Evolutionary conservation across 1,140 invertebrate genomes (phyloP).

Genomic region (Episyrphus balteatus): DNA sequence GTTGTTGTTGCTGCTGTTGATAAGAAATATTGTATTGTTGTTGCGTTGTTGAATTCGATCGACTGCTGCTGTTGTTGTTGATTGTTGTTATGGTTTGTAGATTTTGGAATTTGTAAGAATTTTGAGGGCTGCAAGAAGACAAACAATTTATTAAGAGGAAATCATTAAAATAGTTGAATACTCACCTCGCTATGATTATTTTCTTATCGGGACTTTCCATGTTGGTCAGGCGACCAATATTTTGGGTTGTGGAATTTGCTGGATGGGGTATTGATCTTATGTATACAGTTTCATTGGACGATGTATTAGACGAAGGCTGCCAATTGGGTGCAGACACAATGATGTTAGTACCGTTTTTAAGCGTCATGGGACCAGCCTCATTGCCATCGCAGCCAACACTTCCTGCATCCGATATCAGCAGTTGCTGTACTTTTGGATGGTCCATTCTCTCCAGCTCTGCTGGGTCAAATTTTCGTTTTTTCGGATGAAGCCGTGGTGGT

Average conservation of each 20-base stretch:
- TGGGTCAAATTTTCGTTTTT: constrained; percentile 79
- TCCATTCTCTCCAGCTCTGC: constrained; percentile 64
- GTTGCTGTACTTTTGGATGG: constrained; percentile 14
- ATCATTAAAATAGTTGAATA: neutral
- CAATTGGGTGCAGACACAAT: neutral
- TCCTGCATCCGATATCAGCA: neutral
- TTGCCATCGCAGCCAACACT: neutral
- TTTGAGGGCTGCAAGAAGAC: constrained; percentile 2
- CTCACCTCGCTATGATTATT: constrained; percentile 10
- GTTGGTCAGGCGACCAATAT: too few species aligned
- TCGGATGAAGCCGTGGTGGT: constrained; percentile 62
- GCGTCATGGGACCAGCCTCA: neutral
- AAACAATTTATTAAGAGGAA: neutral
- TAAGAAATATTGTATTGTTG: neutral
- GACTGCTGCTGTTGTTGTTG: constrained; percentile 20
- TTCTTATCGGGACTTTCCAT: constrained; percentile 10
- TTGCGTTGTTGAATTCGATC: constrained; percentile 1
- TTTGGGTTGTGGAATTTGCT: too few species aligned
- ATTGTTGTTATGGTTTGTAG: constrained; percentile 17
- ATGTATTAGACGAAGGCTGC: neutral
- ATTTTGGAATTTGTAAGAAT: constrained; percentile 7
- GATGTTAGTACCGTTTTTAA: too few species aligned
- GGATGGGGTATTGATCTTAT: too few species aligned
- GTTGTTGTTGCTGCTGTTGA: constrained; percentile 5
- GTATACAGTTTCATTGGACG: too few species aligned